Base-by-base conservation (phyloP, 2,888 invertebrate species). In the Caenorhabditis sinica region DNA sequence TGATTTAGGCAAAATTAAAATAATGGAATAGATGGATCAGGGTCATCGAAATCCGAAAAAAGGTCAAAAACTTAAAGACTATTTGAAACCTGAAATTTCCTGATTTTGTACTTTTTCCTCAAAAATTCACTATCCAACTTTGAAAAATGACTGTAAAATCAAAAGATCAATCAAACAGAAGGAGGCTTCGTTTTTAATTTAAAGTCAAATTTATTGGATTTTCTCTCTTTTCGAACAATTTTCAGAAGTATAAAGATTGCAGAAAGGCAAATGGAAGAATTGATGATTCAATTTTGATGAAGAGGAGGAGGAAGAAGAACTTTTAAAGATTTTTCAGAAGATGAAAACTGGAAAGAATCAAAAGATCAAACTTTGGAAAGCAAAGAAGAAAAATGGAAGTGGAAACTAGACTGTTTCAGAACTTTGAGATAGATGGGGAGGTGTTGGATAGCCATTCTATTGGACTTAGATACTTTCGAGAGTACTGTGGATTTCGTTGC, bases 331-430 rank as follows among this genome's bases (percentile, higher is more conserved):
- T 49, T n/a, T 5, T 9, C 8, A 5, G 5, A 49, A 49, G 49
- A n/a, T 56, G 69, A 56, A 71, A 71, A 71, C 36, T 56, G 56
- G 40, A 56, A 56, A 56, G 58, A 71, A 71, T 71, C 69, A 71
- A 56, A 71, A 43, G 69, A 71, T 71, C 69, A 71, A 25, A 8
- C 9, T 25, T 28, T 11, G 6, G 40, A 13, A 11, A 13, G 33
- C 4, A 36, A 36, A 36, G 9, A 36, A 56, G 23, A 56, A 13
- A 20, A n/a, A n/a, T n/a, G n/a, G n/a, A n/a, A n/a, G n/a, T n/a
- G 56, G 65, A 51, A 66, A 51, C 45, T 45, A 71, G 40, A 71
- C 69, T 25, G 68, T 36, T 30, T 53, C 51, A 25, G 36, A 36
- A 36, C 3, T 33, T 20, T 15, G 36, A 15, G 23, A 15, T 8